Evolutionary conservation across 64 coral and sea anemone species (phyloP).

Genomic region (Pocillopora damicornis): DNA sequence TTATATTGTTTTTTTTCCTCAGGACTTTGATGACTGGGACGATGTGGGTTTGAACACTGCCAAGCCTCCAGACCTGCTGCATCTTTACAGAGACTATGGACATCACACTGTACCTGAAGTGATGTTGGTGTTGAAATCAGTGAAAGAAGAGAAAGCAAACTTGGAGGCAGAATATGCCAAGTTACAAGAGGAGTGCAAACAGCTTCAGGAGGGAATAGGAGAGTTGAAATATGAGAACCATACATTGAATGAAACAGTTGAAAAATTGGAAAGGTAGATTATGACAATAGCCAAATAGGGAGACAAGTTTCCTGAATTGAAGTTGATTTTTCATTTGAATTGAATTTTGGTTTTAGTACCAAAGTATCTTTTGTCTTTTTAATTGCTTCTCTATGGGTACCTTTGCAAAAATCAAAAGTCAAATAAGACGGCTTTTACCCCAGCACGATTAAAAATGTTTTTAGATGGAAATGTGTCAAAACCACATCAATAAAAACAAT

Average conservation of each 20-base stretch:
- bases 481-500: no score
- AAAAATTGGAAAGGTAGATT: conserved; percentile 61
- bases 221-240: conserved; percentile 87
- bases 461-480: no score
- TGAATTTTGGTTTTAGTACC: not conserved
- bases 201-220: conserved; percentile 69
- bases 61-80: conserved; percentile 88
- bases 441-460: no score
- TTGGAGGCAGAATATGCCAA: conserved; percentile 61
- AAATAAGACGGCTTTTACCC: no score
- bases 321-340: not conserved
- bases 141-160: conserved; percentile 76
- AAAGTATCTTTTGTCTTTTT: no score
- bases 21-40: conserved; percentile 99
- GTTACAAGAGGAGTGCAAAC: conserved; percentile 67
- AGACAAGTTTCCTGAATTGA: no score
- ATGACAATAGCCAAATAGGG: not conserved
- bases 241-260: conserved; percentile 56
- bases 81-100: conserved; percentile 90
- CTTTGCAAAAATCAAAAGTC: no score
- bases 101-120: conserved; percentile 89
- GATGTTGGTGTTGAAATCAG: conserved; percentile 73
- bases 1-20: not conserved
- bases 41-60: conserved; percentile 94
- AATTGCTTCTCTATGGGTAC: no score